These are phyloP conservation scores for Timema podura DNA, from an alignment of 2,888 invertebrate species.

Conservation along the genomic window DNA sequence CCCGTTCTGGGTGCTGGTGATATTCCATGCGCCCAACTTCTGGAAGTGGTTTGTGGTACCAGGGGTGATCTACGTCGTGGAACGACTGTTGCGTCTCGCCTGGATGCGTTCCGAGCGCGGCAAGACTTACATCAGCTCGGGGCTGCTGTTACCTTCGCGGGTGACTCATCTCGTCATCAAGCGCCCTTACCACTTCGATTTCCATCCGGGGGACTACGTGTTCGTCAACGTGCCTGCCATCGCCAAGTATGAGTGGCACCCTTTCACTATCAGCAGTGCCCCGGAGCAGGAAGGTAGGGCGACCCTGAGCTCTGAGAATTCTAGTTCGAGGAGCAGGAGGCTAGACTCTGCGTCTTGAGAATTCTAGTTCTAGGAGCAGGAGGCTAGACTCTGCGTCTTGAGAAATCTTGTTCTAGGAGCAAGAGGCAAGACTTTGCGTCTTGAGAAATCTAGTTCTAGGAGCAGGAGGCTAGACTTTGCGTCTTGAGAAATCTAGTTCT, in stretches of 20 bases:
- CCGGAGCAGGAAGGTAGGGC: conserved; percentile 77
- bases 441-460: too few species aligned
- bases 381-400: too few species aligned
- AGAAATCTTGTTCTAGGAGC: too few species aligned
- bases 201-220: conserved; percentile 89
- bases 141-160: conserved; percentile 78
- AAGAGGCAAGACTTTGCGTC: too few species aligned
- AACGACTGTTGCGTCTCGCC: conserved; percentile 59
- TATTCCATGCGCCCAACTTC: conserved; percentile 87
- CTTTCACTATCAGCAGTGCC: conserved; percentile 93
- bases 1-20: conserved; percentile 78
- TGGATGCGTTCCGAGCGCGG: conserved; percentile 67
- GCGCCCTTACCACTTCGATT: conserved; percentile 79
- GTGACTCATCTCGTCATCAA: conserved; percentile 90
- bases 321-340: too few species aligned
- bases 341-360: too few species aligned
- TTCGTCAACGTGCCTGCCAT: conserved; percentile 90
- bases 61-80: conserved; percentile 71
- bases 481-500: too few species aligned
- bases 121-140: conserved; percentile 85
- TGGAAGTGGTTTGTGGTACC: conserved; percentile 94
- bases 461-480: too few species aligned
- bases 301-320: not conserved
- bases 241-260: conserved; percentile 94
- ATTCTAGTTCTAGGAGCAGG: too few species aligned